These are phyloP conservation scores for Diadumene lineata DNA, from an alignment of 92 coral and sea anemone genomes.

Conservation along the genomic window DNA sequence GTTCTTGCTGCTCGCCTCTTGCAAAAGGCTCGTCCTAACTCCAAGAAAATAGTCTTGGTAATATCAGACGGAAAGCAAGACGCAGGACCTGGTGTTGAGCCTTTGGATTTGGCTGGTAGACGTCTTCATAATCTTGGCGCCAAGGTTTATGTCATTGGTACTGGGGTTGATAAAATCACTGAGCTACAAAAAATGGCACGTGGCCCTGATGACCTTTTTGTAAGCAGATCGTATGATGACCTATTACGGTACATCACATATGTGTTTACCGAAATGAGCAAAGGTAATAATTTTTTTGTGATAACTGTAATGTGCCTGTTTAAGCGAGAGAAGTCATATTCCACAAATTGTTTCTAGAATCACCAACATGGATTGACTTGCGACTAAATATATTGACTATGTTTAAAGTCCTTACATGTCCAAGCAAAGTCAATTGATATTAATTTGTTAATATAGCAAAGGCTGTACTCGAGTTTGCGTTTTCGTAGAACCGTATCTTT, in stretches of 20 bases:
- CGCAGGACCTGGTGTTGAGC: slow-evolving; percentile 55
- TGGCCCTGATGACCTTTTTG: slow-evolving; percentile 54
- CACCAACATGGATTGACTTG: too few relatives aligned
- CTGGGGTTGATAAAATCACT: slow-evolving; percentile 53
- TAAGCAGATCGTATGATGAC: slow-evolving; percentile 49
- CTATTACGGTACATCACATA: slow-evolving; percentile 38
- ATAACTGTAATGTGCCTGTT: too few relatives aligned
- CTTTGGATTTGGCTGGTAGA: slow-evolving; percentile 48
- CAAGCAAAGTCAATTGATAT: too few relatives aligned
- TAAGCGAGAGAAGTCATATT: too few relatives aligned
- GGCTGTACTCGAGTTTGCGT: too few relatives aligned
- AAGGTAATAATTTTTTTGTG: slow-evolving; percentile 29
- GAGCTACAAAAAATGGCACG: slow-evolving; percentile 35
- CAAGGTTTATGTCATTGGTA: slow-evolving; percentile 57
- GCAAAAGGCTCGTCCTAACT: slow-evolving; percentile 55
- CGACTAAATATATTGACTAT: too few relatives aligned
- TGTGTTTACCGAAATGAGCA: slow-evolving; percentile 44
- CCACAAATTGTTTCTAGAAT: too few relatives aligned
- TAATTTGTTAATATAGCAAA: too few relatives aligned
- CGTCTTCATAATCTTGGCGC: slow-evolving; percentile 65
- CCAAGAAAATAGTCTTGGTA: slow-evolving; percentile 59
- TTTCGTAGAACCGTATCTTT: too few relatives aligned
- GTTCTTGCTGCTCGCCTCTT: slow-evolving; percentile 49
- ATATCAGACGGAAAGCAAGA: slow-evolving; percentile 68
- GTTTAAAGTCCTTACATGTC: too few relatives aligned